Evolutionary conservation across 2,113 vertebrate species (phyloP).

Genomic region (Scophthalmus maximus): DNA sequence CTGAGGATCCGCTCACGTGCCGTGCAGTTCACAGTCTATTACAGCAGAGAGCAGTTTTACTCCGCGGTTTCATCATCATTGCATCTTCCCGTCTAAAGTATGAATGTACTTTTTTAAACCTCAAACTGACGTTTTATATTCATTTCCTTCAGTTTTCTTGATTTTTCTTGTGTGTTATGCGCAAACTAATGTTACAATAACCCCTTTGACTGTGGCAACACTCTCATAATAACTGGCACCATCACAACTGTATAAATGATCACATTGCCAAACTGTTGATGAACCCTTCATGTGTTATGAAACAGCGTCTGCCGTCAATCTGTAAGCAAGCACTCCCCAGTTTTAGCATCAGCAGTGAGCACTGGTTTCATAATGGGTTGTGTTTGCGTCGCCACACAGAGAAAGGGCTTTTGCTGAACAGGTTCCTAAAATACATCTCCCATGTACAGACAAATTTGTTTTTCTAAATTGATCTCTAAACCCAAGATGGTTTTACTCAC

Average conservation of each 20-base stretch:
- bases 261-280: not conserved
- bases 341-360: not conserved
- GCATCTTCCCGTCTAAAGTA: too few relatives aligned
- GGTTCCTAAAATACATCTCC: not conserved
- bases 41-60: not conserved
- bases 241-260: not conserved
- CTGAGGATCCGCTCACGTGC: not conserved
- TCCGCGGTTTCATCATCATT: not conserved
- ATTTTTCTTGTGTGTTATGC: not conserved
- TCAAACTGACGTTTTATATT: not conserved
- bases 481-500: not conserved
- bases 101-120: too few relatives aligned
- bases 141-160: not conserved
- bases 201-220: not conserved
- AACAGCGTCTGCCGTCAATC: slow-evolving; percentile 24
- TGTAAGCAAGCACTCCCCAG: not conserved
- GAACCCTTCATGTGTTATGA: slow-evolving; percentile 14
- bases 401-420: not conserved
- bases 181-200: not conserved
- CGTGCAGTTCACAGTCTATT: too few relatives aligned
- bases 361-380: slow-evolving; percentile 33
- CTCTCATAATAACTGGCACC: not conserved
- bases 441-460: too few relatives aligned
- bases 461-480: not conserved
- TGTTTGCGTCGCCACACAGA: not conserved